Conservation (phyloP, 2,113 vertebrate genomes). For the Lepisosteus oculatus region DNA sequence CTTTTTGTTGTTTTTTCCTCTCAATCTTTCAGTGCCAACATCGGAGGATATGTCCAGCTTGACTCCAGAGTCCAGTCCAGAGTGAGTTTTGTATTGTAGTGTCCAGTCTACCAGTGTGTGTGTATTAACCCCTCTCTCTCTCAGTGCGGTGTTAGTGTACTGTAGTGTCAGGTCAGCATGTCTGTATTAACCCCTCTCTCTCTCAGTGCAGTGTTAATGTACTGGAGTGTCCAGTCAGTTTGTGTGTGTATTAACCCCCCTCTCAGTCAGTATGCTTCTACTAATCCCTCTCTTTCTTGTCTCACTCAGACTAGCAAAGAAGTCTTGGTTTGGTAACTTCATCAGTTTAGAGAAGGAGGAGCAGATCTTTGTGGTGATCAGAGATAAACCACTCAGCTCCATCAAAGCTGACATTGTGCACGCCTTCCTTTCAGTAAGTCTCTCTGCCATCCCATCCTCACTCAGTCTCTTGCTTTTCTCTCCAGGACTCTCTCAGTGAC, state of each 20-base stretch:
- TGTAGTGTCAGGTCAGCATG: too few species aligned
- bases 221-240: too few species aligned
- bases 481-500: background rate
- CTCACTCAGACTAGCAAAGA: conserved; percentile 78
- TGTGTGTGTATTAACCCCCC: background rate
- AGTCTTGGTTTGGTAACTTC: conserved; percentile 92
- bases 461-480: background rate
- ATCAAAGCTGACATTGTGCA: conserved; percentile 93
- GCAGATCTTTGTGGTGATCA: conserved; percentile 88
- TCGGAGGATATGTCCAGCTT: conserved; percentile 91
- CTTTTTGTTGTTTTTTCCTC: background rate
- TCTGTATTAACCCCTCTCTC: too few species aligned
- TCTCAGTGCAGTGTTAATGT: too few species aligned
- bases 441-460: conserved; percentile 3
- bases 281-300: background rate
- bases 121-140: background rate
- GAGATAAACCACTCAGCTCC: conserved; percentile 88
- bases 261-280: background rate
- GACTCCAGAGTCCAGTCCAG: conserved; percentile 89
- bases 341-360: conserved; percentile 91
- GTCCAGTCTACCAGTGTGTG: background rate
- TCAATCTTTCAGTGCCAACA: conserved; percentile 76
- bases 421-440: conserved; percentile 87
- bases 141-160: too few species aligned
- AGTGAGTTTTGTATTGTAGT: conserved; percentile 66